Percentiles rank a stretch among this genome's conserved stretches.
Evolutionary conservation across 92 coral and sea anemone genomes (phyloP).

Genomic region (Epizoanthus fatuus): DNA sequence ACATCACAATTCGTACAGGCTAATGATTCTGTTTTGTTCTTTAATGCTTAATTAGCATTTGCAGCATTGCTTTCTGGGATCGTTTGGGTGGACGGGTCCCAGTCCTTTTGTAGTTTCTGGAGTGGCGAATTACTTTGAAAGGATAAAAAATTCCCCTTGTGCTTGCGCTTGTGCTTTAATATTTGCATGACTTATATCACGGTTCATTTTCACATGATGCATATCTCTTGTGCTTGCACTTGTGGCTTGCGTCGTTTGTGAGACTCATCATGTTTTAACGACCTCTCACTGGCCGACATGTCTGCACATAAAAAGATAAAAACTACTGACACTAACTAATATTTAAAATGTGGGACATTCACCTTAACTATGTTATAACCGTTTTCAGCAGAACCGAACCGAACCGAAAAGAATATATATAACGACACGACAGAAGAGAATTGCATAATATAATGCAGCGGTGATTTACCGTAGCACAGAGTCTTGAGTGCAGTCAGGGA

Average conservation of each 20-base stretch:
- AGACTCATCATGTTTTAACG: no score
- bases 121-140: no score
- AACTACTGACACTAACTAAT: background rate
- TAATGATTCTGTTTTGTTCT: no score
- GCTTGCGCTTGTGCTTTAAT: background rate
- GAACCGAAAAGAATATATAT: background rate
- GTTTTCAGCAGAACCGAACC: background rate
- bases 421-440: no score
- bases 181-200: background rate
- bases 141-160: background rate
- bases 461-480: background rate
- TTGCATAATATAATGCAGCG: no score
- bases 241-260: no score
- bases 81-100: no score
- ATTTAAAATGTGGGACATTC: background rate
- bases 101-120: no score
- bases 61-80: no score
- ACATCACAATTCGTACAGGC: no score
- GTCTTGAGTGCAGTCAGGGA: background rate
- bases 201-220: background rate
- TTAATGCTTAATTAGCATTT: no score
- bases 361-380: background rate
- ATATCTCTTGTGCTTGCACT: background rate
- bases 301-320: background rate
- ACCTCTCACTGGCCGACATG: no score